A percentile compares a stretch with the other conserved stretches of the same genome.
These are phyloP conservation scores for Peromyscus eremicus DNA, from an alignment of 2,797 vertebrate genomes.

Conservation along the genomic window DNA sequence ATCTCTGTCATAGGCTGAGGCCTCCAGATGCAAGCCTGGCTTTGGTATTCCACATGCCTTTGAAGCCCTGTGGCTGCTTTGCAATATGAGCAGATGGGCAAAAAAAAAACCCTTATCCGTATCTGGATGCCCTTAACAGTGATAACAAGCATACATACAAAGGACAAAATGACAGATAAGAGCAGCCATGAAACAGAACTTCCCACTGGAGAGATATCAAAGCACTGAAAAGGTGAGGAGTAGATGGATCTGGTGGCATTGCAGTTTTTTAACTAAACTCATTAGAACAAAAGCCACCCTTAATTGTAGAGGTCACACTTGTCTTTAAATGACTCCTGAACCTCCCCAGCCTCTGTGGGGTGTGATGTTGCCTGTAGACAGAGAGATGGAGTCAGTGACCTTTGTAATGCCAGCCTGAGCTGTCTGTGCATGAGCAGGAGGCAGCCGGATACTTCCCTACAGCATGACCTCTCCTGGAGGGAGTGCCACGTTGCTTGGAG, in stretches of 20 bases:
- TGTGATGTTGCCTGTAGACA: slow-evolving; percentile 12
- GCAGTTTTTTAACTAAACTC: not conserved
- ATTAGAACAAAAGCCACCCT: slow-evolving; percentile 43
- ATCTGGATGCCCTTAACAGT: not conserved
- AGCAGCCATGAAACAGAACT: slow-evolving; percentile 38
- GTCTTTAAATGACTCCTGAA: not conserved
- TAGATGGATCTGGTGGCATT: not conserved
- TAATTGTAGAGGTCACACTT: not conserved
- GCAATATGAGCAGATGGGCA: not conserved
- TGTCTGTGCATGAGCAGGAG: not conserved
- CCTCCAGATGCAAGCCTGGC: not conserved
- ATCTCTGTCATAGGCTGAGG: not conserved
- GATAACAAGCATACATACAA: not conserved
- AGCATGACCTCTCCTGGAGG: not conserved
- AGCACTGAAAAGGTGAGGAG: not conserved
- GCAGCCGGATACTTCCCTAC: slow-evolving; percentile 17
- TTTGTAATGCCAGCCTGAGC: not conserved
- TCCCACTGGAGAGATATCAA: not conserved
- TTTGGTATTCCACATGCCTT: not conserved
- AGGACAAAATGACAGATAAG: not conserved
- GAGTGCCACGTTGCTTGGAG: slow-evolving; percentile 43
- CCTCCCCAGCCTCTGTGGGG: not conserved
- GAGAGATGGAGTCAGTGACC: not conserved
- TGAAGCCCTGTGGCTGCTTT: not conserved
- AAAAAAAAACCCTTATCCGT: slow-evolving; percentile 2